Base-by-base conservation (phyloP, 2,113 vertebrate genomes). In the Ciconia boyciana region DNA sequence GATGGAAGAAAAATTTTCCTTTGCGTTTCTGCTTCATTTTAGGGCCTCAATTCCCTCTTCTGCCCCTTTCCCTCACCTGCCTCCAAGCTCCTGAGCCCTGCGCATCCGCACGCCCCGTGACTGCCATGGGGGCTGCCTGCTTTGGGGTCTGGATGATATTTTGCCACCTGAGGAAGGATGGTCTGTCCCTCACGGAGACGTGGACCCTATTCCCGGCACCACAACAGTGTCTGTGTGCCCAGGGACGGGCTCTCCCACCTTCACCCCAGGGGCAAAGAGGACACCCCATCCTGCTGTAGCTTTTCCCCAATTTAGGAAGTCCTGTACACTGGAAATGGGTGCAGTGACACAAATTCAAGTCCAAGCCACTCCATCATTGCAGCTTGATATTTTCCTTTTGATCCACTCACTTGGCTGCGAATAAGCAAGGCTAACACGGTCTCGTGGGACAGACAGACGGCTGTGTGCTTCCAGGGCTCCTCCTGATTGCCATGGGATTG, bases 81-180 rank as follows among this genome's bases (percentile, higher is more conserved):
- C 36, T 54, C n/a, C 0, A 0, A 58, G n/a, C 32, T 39, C 46
- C 69, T 7, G 10, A 43, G 31, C 39, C 43, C 77, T 4, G 3
- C 0, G 0, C 24, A 22, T 48, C 44, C 0, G 0, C 21, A 11
- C 2, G 2, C 8, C 31, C 65, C 4, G 2, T 7, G 31, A 3
- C 11, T 29, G 29, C 44, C n/a, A 1, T 3, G 32, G 65, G 54
- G 7, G 13, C 83, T 71, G 70, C 34, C 52, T 36, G 41, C 18
- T 77, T 81, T 25, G 52, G 70, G 55, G 39, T 29, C 83, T 43
- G 32, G 32, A 1, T 76, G 54, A 5, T 20, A 25, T 69, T 91
- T 75, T 80, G 20, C 9, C n/a, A 14, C 16, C n/a, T 2, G 1
- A 88, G 46, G 25, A 88, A 83, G 26, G 13, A 6, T 7, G 9